A percentile compares a stretch with the other conserved stretches of the same genome.
phyloP scores from a whole-genome alignment of 2,888 invertebrate genomes.

The Drosophila mimetica region DNA sequence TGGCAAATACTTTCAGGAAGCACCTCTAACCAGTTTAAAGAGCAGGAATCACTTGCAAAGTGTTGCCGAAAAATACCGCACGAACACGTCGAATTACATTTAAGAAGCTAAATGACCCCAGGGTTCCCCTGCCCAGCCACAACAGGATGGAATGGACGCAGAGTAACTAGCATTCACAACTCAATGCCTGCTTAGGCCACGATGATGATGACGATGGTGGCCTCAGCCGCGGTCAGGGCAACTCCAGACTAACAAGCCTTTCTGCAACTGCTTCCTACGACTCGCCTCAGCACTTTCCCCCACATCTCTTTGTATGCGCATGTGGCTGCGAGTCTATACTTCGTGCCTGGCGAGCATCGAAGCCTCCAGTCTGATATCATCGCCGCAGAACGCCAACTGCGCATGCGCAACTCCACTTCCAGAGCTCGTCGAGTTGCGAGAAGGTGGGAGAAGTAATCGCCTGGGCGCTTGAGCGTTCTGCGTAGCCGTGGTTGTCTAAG shows the following conservation, averaged over 20 bases:
- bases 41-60: constrained; percentile 72
- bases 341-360: constrained; percentile 71
- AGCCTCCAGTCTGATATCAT: constrained; percentile 63
- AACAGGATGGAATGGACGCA: constrained; percentile 11
- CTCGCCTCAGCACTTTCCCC: constrained; percentile 11
- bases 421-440: constrained; percentile 3
- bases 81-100: constrained; percentile 76
- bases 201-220: constrained; percentile 27
- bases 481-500: constrained; percentile 49
- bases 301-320: background rate
- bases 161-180: constrained; percentile 63
- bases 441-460: constrained; percentile 49
- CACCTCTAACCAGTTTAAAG: constrained; percentile 29
- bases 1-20: constrained; percentile 38
- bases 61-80: constrained; percentile 74
- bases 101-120: constrained; percentile 81
- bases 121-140: constrained; percentile 45
- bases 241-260: constrained; percentile 66
- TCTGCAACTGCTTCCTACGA: constrained; percentile 71
- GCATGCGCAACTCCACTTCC: constrained; percentile 68
- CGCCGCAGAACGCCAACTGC: constrained; percentile 65
- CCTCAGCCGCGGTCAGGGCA: constrained; percentile 19
- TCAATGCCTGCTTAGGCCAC: constrained; percentile 69
- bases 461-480: constrained; percentile 31
- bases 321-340: constrained; percentile 53